Percentiles rank a stretch among this genome's conserved stretches.
Conservation (phyloP, 1,140 invertebrate genomes). For the Drosophila yakuba region DNA sequence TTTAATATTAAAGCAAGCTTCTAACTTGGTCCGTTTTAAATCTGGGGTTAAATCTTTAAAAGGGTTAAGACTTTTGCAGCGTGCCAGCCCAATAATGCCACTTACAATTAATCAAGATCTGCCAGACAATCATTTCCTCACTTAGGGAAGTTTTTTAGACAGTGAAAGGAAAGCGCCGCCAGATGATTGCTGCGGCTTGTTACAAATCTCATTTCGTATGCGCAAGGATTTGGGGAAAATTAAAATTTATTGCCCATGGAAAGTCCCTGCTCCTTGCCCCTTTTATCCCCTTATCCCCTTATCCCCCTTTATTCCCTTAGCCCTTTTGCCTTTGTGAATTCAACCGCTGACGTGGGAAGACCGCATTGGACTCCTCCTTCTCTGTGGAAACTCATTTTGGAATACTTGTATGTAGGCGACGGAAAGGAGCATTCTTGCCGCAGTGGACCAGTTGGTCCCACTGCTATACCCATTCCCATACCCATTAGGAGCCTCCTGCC, state of each 20-base stretch:
- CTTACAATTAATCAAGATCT: constrained; percentile 36
- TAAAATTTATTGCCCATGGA: constrained; percentile 76
- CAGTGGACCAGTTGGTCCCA: constrained; percentile 35
- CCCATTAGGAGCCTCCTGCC: neutral
- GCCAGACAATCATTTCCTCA: constrained; percentile 17
- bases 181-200: constrained; percentile 49
- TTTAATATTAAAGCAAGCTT: neutral
- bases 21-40: neutral
- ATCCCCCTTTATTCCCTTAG: neutral
- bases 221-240: constrained; percentile 66
- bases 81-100: constrained; percentile 20
- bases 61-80: neutral
- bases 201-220: constrained; percentile 62
- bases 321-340: constrained; percentile 38
- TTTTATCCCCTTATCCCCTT: neutral
- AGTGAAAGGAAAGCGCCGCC: constrained; percentile 22
- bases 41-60: too few relatives aligned
- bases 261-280: constrained; percentile 21
- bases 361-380: constrained; percentile 14
- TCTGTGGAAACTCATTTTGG: constrained; percentile 16
- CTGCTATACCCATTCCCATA: neutral
- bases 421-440: constrained; percentile 10
- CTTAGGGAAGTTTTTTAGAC: constrained; percentile 17
- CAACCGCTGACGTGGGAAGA: constrained; percentile 36
- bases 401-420: constrained; percentile 8